These are phyloP conservation scores for Barbus barbus DNA, from an alignment of 2,113 vertebrate species.

Conservation along the genomic window DNA sequence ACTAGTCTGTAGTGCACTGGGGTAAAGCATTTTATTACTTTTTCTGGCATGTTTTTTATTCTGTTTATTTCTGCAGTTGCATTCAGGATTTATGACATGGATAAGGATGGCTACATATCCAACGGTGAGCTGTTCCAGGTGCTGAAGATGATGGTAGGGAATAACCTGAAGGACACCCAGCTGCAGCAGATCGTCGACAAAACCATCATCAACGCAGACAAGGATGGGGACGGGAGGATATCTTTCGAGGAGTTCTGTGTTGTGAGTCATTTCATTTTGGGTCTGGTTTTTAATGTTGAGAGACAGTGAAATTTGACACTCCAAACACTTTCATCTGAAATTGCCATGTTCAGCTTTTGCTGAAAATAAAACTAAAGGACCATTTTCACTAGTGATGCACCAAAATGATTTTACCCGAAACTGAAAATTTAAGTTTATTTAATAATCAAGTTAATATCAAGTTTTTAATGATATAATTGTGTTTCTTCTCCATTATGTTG, in stretches of 20 bases:
- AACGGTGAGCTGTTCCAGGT: slow-evolving; percentile 93
- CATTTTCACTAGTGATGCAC: background rate
- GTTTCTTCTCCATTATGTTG: too few species aligned
- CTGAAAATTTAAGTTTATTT: too few species aligned
- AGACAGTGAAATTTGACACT: background rate
- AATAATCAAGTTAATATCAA: background rate
- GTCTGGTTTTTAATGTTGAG: background rate
- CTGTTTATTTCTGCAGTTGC: slow-evolving; percentile 74
- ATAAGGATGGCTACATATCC: slow-evolving; percentile 92
- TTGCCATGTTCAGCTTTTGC: too few species aligned
- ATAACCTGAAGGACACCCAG: slow-evolving; percentile 93
- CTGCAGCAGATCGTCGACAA: slow-evolving; percentile 95
- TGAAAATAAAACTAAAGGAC: background rate
- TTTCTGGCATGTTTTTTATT: slow-evolving; percentile 7
- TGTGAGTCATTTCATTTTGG: slow-evolving; percentile 72
- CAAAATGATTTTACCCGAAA: too few species aligned
- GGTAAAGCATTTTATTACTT: too few species aligned
- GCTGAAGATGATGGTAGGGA: slow-evolving; percentile 94
- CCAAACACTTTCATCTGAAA: background rate
- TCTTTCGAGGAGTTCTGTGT: slow-evolving; percentile 93
- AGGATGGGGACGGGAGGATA: slow-evolving; percentile 92
- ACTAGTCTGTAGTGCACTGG: background rate
- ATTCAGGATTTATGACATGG: slow-evolving; percentile 92
- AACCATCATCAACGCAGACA: slow-evolving; percentile 95
- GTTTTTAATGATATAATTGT: too few species aligned